Percentiles rank a stretch among this genome's conserved stretches.
phyloP scores from a whole-genome alignment of 2,113 vertebrate genomes.

The Mustela lutreola region DNA sequence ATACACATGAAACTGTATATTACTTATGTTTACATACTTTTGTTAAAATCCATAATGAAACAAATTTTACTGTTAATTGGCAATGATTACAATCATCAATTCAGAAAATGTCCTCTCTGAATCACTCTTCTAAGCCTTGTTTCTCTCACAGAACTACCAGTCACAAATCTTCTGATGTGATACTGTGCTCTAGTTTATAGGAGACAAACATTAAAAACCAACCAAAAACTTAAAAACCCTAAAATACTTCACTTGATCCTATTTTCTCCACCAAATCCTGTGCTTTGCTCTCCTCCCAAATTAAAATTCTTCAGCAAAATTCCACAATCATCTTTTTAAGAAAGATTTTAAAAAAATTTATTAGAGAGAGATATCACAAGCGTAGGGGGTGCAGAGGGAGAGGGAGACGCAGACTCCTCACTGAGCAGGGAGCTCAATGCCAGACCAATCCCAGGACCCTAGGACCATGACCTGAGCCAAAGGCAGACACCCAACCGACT shows the following conservation, averaged over 20 bases:
- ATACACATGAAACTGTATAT: not conserved
- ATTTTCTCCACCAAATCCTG: not conserved
- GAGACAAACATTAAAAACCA: not conserved
- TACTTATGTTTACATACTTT: not conserved
- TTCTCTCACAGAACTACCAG: not conserved
- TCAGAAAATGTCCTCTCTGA: not conserved
- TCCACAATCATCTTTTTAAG: not conserved
- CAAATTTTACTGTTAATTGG: not conserved
- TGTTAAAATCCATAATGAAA: constrained; percentile 21
- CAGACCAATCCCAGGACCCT: no score
- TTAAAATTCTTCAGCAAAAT: constrained; percentile 44
- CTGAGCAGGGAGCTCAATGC: no score
- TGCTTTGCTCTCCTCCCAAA: constrained; percentile 24
- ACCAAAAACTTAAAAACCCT: not conserved
- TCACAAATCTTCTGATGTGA: not conserved
- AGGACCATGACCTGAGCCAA: no score
- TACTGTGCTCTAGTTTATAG: not conserved
- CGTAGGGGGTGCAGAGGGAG: no score
- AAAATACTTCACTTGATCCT: constrained; percentile 12
- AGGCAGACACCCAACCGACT: no score
- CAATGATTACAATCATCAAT: not conserved
- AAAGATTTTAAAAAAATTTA: no score
- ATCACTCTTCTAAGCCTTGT: not conserved
- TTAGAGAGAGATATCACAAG: no score
- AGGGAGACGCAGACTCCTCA: no score